These are phyloP conservation scores for Polymixis flavicincta DNA, from an alignment of 2,888 invertebrate species.

Conservation along the genomic window DNA sequence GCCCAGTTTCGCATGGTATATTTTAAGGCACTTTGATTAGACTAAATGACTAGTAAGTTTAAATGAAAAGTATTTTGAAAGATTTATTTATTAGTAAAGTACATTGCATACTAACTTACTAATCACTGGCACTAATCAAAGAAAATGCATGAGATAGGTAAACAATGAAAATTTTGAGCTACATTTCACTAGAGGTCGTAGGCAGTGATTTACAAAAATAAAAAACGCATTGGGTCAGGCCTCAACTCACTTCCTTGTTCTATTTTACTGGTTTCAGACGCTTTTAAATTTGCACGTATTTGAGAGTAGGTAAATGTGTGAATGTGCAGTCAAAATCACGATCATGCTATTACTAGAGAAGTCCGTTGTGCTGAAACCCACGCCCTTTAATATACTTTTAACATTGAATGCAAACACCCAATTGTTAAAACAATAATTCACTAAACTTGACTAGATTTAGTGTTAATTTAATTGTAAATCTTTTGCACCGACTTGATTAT, in stretches of 20 bases:
- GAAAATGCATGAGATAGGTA: not conserved
- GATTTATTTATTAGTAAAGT: not conserved
- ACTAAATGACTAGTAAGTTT: slow-evolving; percentile 53
- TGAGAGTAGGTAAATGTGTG: not conserved
- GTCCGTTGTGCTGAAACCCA: not conserved
- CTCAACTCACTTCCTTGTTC: not conserved
- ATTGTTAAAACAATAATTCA: not conserved
- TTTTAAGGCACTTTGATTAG: slow-evolving; percentile 54
- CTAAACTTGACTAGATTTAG: slow-evolving; percentile 43
- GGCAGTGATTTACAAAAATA: slow-evolving; percentile 2
- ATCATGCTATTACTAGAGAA: not conserved
- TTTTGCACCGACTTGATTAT: slow-evolving; percentile 9
- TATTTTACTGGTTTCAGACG: not conserved
- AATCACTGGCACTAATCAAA: slow-evolving; percentile 48
- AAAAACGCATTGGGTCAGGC: not conserved
- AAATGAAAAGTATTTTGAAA: slow-evolving; percentile 10
- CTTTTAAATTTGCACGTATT: slow-evolving; percentile 1
- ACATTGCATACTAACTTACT: slow-evolving; percentile 34
- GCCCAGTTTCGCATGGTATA: not conserved
- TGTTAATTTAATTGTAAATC: slow-evolving; percentile 23
- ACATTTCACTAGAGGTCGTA: not conserved
- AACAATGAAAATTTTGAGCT: not conserved
- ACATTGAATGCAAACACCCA: not conserved
- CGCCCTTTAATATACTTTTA: not conserved
- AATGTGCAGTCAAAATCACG: not conserved